Percentiles rank a stretch among this genome's conserved stretches.
Evolutionary conservation across 1,140 invertebrate genomes (phyloP).

Genomic region (Formica exsecta): DNA sequence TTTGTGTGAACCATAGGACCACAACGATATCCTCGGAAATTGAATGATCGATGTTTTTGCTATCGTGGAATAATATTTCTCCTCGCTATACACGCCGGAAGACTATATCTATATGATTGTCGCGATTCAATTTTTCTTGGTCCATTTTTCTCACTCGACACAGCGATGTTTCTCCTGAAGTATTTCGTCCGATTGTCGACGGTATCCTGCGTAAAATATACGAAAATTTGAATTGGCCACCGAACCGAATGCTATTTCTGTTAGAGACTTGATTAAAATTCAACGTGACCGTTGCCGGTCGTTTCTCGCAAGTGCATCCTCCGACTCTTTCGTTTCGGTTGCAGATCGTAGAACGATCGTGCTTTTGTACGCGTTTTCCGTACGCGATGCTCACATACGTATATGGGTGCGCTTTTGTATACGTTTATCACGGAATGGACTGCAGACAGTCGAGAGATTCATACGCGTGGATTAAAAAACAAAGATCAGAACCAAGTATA

Average conservation of each 20-base stretch:
- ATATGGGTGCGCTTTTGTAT: not conserved
- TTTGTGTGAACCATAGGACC: not conserved
- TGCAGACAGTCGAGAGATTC: constrained; percentile 16
- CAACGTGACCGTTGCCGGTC: constrained; percentile 24
- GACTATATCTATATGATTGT: constrained; percentile 15
- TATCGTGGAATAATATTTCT: constrained; percentile 41
- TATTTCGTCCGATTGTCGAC: constrained; percentile 1
- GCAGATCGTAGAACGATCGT: not conserved
- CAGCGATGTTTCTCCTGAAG: not conserved
- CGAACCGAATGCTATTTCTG: constrained; percentile 13
- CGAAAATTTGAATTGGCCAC: constrained; percentile 31
- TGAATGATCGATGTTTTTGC: constrained; percentile 49
- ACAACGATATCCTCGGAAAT: constrained; percentile 47
- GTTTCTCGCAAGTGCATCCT: constrained; percentile 33
- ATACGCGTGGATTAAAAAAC: constrained; percentile 42
- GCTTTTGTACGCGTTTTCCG: not conserved
- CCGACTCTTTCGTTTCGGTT: not conserved
- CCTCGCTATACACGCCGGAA: not conserved
- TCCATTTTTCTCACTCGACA: not conserved
- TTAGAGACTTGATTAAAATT: constrained; percentile 53
- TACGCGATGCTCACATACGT: not conserved
- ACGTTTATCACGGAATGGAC: constrained; percentile 5
- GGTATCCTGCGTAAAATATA: not conserved
- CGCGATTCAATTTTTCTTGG: constrained; percentile 14
- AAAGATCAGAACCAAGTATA: constrained; percentile 5